Evolutionary conservation across 2,797 vertebrate genomes (phyloP), one percentile per base, ranked within the genome.

Genomic region (Pseudochromis fuscus): DNA sequence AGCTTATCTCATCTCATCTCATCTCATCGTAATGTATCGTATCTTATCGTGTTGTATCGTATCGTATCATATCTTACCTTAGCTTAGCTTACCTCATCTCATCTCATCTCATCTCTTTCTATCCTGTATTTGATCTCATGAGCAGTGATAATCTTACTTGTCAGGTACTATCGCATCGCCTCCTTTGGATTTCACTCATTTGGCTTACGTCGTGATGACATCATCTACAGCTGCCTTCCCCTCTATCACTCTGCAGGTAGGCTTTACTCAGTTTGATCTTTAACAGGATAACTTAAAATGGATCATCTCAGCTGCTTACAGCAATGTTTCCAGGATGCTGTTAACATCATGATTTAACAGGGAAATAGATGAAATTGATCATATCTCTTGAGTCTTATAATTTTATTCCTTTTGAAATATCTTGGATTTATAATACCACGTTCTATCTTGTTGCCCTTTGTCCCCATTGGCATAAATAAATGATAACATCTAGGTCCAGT

Each of bases 211-310:
- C 75, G 53, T 0, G 61, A 91, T 0, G 96, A 96, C 7, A 25
- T 96, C 21, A 53, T 96, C 51, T 97, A 97, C 30, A 91, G 90
- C 89, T 96, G 95, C 70, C 92, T 97, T 37, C 96, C 96, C 0
- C 92, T 97, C 30, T 97, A 97, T 67, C 96, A 97, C 53, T 95
- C 96, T 0, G 95, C 96, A 89, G 96, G 96, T 96, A 64, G 5
- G 56, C 30, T 3, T 38, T 7, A 1, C 2, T n/a, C 18, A 12
- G 2, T 45, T 21, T 4, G 9, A 30, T 12, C 35, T 37, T 37
- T 15, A 13, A 37, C 11, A 37, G 15, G 35, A 13, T 4, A 23
- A 11, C 25, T 24, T 4, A 33, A 33, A 7, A 33, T 7, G 2
- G 11, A 13, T 38, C 16, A 38, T 38, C 37, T 16, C 15, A 38